Conservation (phyloP, 2,113 vertebrate genomes). For the Pantherophis guttatus region DNA sequence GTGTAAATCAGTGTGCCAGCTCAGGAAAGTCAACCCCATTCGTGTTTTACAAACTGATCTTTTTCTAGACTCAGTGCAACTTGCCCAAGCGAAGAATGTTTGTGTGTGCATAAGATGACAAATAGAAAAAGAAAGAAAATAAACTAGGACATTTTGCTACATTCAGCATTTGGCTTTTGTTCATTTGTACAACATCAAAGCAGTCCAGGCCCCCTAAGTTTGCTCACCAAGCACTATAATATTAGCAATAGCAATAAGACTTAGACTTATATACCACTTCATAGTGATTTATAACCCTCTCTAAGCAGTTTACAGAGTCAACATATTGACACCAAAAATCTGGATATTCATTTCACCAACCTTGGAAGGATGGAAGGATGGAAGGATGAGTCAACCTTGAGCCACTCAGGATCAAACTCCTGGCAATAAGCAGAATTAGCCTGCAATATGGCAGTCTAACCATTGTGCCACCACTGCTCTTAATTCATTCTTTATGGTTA, state of each 20-base stretch:
- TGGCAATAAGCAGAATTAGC: background rate
- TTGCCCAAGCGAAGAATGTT: background rate
- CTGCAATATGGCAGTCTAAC: background rate
- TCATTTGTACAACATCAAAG: background rate
- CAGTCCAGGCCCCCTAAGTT: background rate
- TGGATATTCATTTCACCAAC: background rate
- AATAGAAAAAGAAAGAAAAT: background rate
- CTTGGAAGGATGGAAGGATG: background rate
- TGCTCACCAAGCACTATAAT: background rate
- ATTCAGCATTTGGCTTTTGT: background rate
- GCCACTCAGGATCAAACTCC: background rate
- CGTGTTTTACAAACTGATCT: background rate
- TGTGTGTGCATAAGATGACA: background rate
- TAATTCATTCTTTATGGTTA: background rate
- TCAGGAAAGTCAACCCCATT: background rate
- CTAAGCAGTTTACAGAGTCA: background rate
- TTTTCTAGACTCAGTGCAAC: background rate
- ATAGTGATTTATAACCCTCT: background rate
- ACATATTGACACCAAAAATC: background rate
- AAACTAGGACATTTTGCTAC: background rate
- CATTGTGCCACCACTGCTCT: background rate
- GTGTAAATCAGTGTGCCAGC: background rate
- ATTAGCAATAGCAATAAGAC: background rate
- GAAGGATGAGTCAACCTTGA: background rate
- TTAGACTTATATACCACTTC: background rate